A percentile compares a stretch with the other conserved stretches of the same genome.
Evolutionary conservation across 2,888 invertebrate genomes (phyloP).

Genomic region (Nephrotoma appendiculata): DNA sequence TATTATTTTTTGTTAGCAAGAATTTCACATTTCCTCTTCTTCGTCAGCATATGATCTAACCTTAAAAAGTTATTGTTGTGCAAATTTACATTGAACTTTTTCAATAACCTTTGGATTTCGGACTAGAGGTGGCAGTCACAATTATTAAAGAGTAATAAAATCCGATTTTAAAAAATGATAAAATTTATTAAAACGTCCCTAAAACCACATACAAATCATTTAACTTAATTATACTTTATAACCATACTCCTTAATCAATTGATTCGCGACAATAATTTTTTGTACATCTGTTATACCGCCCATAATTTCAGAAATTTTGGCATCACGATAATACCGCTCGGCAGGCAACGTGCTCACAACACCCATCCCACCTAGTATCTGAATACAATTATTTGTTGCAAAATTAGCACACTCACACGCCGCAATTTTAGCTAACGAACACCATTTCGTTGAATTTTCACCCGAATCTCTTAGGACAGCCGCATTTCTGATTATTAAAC

Average conservation of each 20-base stretch:
- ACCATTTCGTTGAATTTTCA: conserved; percentile 41
- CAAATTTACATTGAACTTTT: background rate
- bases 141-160: background rate
- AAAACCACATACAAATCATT: background rate
- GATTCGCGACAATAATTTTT: conserved; percentile 51
- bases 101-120: background rate
- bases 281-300: conserved; percentile 68
- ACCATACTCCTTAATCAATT: conserved; percentile 40
- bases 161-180: background rate
- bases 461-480: conserved; percentile 42
- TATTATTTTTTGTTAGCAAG: background rate
- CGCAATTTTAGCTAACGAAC: conserved; percentile 62
- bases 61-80: background rate
- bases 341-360: conserved; percentile 53
- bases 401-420: conserved; percentile 55
- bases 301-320: conserved; percentile 66
- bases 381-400: conserved; percentile 54
- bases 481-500: conserved; percentile 55
- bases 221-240: background rate
- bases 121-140: background rate
- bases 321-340: conserved; percentile 61
- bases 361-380: conserved; percentile 61
- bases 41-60: conserved; percentile 2
- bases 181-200: background rate
- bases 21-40: background rate